Conservation (phyloP, 2,113 vertebrate genomes). For the Geococcyx californianus region DNA sequence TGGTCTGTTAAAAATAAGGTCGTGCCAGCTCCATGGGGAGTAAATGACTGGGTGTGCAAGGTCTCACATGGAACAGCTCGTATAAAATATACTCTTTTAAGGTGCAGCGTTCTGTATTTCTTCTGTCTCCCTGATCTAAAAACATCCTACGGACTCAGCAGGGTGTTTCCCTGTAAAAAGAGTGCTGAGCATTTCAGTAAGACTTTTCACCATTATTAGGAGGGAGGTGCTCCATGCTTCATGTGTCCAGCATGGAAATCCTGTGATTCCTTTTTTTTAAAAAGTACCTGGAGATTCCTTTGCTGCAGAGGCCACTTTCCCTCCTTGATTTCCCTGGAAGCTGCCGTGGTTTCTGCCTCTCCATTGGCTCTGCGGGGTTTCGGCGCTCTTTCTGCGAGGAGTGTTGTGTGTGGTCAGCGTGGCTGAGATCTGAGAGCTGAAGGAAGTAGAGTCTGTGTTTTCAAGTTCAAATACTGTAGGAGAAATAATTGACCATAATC, state of each 20-base stretch:
- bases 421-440: background rate
- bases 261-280: background rate
- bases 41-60: background rate
- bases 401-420: background rate
- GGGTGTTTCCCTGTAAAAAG: background rate
- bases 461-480: conserved; percentile 15
- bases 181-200: background rate
- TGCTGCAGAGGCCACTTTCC: background rate
- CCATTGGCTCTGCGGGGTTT: background rate
- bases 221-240: background rate
- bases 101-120: background rate
- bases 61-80: background rate
- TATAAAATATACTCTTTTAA: background rate
- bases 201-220: background rate
- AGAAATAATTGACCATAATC: conserved; percentile 58
- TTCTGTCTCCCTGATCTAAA: background rate
- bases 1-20: background rate
- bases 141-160: background rate
- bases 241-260: background rate
- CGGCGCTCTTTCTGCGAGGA: accelerated
- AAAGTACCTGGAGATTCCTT: background rate
- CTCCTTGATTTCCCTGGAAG: background rate
- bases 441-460: background rate
- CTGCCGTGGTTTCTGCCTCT: background rate
- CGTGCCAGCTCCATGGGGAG: background rate